Conservation (phyloP, 2,797 vertebrate genomes). For the Sebastes hubbsi region DNA sequence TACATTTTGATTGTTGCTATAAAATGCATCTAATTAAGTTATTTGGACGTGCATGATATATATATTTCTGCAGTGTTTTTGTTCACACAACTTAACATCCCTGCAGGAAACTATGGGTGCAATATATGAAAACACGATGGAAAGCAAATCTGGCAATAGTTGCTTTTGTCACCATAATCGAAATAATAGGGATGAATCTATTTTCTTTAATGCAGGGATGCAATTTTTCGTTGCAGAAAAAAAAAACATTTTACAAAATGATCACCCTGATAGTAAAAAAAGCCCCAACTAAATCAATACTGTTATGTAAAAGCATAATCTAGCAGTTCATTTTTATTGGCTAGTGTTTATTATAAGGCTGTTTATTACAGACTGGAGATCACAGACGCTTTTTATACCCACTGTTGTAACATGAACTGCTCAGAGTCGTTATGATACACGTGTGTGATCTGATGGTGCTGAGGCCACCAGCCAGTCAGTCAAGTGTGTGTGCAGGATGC, state of each 20-base stretch:
- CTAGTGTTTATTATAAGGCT: neutral
- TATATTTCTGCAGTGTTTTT: neutral
- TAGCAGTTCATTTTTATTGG: conserved; percentile 2
- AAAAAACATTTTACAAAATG: neutral
- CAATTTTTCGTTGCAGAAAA: neutral
- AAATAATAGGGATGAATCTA: neutral
- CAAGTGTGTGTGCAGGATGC: neutral
- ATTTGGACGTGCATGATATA: neutral
- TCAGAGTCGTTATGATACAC: neutral
- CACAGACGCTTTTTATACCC: neutral
- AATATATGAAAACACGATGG: neutral
- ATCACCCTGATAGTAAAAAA: neutral
- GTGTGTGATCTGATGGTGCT: neutral
- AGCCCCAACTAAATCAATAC: neutral
- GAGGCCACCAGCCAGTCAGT: neutral
- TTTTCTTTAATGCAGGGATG: neutral
- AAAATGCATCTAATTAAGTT: neutral
- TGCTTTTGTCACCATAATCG: neutral
- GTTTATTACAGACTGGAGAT: neutral
- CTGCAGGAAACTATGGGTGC: neutral
- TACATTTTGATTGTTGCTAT: neutral
- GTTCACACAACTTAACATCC: neutral
- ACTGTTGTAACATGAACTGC: neutral
- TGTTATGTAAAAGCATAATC: conserved; percentile 21
- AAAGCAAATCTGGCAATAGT: neutral